Evolutionary conservation across 2,888 invertebrate species (phyloP).

Genomic region (Drosophila planitibia): DNA sequence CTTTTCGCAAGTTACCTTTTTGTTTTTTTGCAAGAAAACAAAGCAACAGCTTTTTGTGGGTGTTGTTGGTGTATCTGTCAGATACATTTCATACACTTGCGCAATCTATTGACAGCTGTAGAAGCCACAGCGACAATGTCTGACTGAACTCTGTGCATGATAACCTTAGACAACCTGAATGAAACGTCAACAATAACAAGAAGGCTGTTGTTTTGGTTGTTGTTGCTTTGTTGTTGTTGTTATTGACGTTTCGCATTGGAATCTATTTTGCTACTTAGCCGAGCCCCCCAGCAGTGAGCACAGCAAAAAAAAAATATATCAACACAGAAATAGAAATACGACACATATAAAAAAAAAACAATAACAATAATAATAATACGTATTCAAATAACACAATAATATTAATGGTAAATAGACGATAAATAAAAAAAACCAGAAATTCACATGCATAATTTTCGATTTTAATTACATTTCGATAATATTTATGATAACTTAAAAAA

Average conservation of each 20-base stretch:
- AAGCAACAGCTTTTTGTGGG: constrained; percentile 8
- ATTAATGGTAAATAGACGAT: constrained; percentile 32
- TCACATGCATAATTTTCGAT: constrained; percentile 11
- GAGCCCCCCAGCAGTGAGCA: constrained; percentile 67
- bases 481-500: constrained; percentile 6
- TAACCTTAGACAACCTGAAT: constrained; percentile 67
- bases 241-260: constrained; percentile 35
- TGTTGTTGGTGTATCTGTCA: constrained; percentile 31
- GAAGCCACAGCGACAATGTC: constrained; percentile 11
- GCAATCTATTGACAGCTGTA: constrained; percentile 36
- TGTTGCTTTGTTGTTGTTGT: constrained; percentile 33
- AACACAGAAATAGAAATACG: constrained; percentile 26
- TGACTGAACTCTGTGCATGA: constrained; percentile 40
- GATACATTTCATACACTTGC: constrained; percentile 37
- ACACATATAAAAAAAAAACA: background rate
- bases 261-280: constrained; percentile 49
- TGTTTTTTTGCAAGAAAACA: constrained; percentile 1
- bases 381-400: constrained; percentile 47
- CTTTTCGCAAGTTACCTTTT: constrained; percentile 11
- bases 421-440: constrained; percentile 4
- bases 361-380: constrained; percentile 17
- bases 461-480: constrained; percentile 14
- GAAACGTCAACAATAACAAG: constrained; percentile 30
- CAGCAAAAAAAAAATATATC: constrained; percentile 1
- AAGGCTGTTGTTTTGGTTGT: constrained; percentile 25